Conservation (phyloP, 2,797 vertebrate genomes). For the Trematomus bernacchii region DNA sequence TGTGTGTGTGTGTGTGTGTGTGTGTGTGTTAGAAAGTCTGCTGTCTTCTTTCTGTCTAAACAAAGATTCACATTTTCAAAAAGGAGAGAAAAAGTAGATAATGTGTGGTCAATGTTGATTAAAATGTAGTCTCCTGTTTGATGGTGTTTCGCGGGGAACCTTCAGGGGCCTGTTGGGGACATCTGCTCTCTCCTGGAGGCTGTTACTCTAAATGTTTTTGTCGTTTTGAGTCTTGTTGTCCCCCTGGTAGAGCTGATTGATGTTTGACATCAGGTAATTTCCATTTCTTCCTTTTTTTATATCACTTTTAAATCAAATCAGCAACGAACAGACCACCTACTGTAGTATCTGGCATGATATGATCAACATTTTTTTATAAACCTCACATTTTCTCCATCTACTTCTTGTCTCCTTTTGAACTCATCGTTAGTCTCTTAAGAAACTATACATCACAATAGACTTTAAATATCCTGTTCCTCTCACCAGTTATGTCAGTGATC, state of each 20-base stretch:
- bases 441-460: slow-evolving; percentile 6
- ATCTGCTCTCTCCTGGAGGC: slow-evolving; percentile 60
- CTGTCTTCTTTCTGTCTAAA: too few species aligned
- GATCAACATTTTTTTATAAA: slow-evolving; percentile 25
- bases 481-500: slow-evolving; percentile 43
- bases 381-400: slow-evolving; percentile 18
- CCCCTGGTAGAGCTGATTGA: slow-evolving; percentile 45
- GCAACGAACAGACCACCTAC: slow-evolving; percentile 39
- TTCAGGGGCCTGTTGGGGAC: slow-evolving; percentile 58
- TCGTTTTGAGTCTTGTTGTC: slow-evolving; percentile 34
- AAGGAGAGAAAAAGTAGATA: too few species aligned
- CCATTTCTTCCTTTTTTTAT: slow-evolving; percentile 13
- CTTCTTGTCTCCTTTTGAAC: slow-evolving; percentile 24
- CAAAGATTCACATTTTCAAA: too few species aligned
- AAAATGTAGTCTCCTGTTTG: slow-evolving; percentile 54
- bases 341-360: slow-evolving; percentile 38
- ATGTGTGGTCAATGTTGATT: slow-evolving; percentile 13
- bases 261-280: slow-evolving; percentile 58
- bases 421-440: not conserved
- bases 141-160: slow-evolving; percentile 44
- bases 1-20: too few species aligned
- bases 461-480: slow-evolving; percentile 30
- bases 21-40: slow-evolving; percentile 8
- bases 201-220: slow-evolving; percentile 40
- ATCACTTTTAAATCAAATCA: slow-evolving; percentile 62